Conservation (phyloP, 2,113 vertebrate species). For the Megaceryle maxima region DNA sequence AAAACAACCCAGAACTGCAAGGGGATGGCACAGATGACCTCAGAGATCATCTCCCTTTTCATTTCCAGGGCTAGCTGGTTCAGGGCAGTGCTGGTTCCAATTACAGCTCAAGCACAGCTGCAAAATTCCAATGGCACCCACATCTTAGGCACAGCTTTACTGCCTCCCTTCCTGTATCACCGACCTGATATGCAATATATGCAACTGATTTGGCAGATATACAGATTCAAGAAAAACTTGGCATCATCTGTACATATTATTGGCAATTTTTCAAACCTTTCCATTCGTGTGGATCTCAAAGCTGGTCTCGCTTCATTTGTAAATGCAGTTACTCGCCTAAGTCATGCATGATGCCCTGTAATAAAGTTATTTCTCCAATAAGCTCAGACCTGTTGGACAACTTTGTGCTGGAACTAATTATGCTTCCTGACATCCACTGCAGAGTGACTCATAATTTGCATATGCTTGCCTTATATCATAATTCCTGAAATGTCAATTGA, state of each 20-base stretch:
- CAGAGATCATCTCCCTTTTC: not conserved
- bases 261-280: constrained; percentile 52
- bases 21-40: not conserved
- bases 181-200: not conserved
- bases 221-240: constrained; percentile 23
- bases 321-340: constrained; percentile 41
- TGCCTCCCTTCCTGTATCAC: constrained; percentile 32
- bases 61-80: not conserved
- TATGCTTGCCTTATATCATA: not conserved
- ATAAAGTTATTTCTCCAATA: constrained; percentile 44
- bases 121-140: constrained; percentile 53
- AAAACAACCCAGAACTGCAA: not conserved
- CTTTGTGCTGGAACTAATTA: constrained; percentile 44
- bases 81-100: not conserved
- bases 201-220: constrained; percentile 54
- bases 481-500: not conserved
- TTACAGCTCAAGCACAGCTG: constrained; percentile 44
- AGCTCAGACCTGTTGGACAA: constrained; percentile 7
- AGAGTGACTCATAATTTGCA: constrained; percentile 41
- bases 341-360: constrained; percentile 37
- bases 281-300: not conserved
- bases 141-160: constrained; percentile 41
- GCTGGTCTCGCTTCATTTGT: not conserved
- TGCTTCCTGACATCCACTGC: not conserved
- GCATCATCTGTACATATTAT: not conserved